A percentile compares a stretch with the other conserved stretches of the same genome.
Evolutionary conservation across 2,888 invertebrate species (phyloP).

Genomic region (Epistrophe eligans): DNA sequence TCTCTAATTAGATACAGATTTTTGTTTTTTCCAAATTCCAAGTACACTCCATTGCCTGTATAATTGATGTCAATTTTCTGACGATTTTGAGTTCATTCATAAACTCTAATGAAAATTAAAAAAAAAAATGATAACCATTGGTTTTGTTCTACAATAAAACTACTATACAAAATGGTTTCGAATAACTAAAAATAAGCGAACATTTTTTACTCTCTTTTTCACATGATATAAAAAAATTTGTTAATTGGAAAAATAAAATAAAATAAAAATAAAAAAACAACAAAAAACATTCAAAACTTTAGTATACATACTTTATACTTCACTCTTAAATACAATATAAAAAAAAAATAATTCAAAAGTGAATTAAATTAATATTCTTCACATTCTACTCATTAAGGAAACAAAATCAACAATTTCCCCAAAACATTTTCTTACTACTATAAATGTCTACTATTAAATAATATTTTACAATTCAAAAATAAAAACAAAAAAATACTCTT

Average conservation of each 20-base stretch:
- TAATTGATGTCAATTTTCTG: conserved; percentile 4
- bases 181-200: conserved; percentile 45
- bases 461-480: conserved; percentile 12
- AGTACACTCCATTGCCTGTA: not conserved
- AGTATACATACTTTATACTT: conserved; percentile 5
- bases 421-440: conserved; percentile 52
- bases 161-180: conserved; percentile 70
- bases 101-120: not conserved
- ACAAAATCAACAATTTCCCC: conserved; percentile 16
- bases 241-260: conserved; percentile 9
- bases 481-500: conserved; percentile 50
- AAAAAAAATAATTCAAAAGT: conserved; percentile 15
- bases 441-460: conserved; percentile 59
- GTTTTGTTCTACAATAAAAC: conserved; percentile 51
- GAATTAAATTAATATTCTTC: conserved; percentile 8
- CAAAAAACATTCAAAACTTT: conserved; percentile 12
- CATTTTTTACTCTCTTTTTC: conserved; percentile 63
- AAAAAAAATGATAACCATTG: conserved; percentile 8
- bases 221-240: conserved; percentile 26
- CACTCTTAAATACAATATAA: conserved; percentile 24
- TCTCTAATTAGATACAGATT: too few relatives aligned
- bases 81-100: conserved; percentile 1
- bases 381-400: conserved; percentile 12
- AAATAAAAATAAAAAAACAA: not conserved
- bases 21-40: too few relatives aligned